These are phyloP conservation scores for Philaethria dido DNA, from an alignment of 2,888 invertebrate species.

Conservation along the genomic window DNA sequence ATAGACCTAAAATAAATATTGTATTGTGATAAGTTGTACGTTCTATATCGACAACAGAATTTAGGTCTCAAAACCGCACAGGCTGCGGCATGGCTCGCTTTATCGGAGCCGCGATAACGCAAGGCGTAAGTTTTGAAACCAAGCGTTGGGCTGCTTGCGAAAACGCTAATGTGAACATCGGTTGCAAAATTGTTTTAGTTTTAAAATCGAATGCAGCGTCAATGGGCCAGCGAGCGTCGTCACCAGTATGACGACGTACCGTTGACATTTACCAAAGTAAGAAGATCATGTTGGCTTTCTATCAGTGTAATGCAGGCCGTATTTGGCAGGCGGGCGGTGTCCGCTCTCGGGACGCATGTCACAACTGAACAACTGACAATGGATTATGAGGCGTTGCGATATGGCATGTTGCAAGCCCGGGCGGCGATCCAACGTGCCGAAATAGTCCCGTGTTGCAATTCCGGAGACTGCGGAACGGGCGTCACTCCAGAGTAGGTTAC, in stretches of 20 bases:
- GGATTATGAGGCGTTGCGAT: conserved; percentile 83
- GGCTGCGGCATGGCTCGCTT: conserved; percentile 74
- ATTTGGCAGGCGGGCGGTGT: conserved; percentile 73
- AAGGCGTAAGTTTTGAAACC: conserved; percentile 82
- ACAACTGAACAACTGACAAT: conserved; percentile 71
- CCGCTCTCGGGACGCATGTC: conserved; percentile 66
- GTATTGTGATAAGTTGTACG: conserved; percentile 37
- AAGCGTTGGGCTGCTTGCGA: conserved; percentile 82
- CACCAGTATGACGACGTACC: conserved; percentile 21
- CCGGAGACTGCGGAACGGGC: conserved; percentile 77
- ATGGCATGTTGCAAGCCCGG: conserved; percentile 82
- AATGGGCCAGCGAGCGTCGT: conserved; percentile 48
- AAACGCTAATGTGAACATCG: conserved; percentile 84
- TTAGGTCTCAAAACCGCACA: conserved; percentile 77
- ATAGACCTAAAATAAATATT: conserved; percentile 29
- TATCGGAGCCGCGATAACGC: conserved; percentile 81
- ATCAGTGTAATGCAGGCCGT: conserved; percentile 54
- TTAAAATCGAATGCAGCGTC: conserved; percentile 72
- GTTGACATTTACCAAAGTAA: conserved; percentile 58
- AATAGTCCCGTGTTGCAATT: conserved; percentile 83
- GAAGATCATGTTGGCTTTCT: conserved; percentile 66
- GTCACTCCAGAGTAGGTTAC: conserved; percentile 77
- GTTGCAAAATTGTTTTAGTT: conserved; percentile 83
- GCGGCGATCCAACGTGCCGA: conserved; percentile 81
- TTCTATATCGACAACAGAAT: conserved; percentile 54